phyloP scores from a whole-genome alignment of 2,113 vertebrate genomes.

The Columbina picui region DNA sequence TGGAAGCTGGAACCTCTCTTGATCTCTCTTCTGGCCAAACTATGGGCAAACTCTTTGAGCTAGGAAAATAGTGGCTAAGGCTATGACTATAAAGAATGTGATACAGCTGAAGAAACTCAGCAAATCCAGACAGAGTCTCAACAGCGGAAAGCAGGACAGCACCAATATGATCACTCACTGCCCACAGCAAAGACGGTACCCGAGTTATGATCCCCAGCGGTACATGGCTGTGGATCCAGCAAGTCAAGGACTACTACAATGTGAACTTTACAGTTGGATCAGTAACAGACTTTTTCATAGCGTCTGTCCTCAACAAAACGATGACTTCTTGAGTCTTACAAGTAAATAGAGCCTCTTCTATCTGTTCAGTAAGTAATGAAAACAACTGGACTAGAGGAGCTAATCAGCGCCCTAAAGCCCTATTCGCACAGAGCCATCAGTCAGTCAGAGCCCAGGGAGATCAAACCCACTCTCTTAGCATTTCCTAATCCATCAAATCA shows the following conservation, averaged over 20 bases:
- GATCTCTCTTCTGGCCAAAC: neutral
- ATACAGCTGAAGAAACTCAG: neutral
- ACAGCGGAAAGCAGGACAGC: accelerated
- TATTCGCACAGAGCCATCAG: neutral
- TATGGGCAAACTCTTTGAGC: neutral
- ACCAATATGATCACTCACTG: neutral
- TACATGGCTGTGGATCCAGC: neutral
- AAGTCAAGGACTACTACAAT: neutral
- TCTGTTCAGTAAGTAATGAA: neutral
- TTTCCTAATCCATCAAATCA: neutral
- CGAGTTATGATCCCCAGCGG: neutral
- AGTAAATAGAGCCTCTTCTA: neutral
- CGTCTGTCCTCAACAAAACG: neutral
- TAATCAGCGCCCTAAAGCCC: neutral
- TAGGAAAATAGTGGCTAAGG: neutral
- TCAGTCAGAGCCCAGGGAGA: neutral
- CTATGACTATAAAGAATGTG: neutral
- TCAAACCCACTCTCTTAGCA: neutral
- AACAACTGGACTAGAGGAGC: neutral
- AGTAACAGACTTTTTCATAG: neutral
- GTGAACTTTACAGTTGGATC: accelerated
- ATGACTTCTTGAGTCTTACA: neutral
- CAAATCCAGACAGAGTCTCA: neutral
- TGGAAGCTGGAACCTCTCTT: neutral
- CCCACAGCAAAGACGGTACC: neutral